Conservation (phyloP, 2,113 vertebrate species). For the Echinops telfairi region DNA sequence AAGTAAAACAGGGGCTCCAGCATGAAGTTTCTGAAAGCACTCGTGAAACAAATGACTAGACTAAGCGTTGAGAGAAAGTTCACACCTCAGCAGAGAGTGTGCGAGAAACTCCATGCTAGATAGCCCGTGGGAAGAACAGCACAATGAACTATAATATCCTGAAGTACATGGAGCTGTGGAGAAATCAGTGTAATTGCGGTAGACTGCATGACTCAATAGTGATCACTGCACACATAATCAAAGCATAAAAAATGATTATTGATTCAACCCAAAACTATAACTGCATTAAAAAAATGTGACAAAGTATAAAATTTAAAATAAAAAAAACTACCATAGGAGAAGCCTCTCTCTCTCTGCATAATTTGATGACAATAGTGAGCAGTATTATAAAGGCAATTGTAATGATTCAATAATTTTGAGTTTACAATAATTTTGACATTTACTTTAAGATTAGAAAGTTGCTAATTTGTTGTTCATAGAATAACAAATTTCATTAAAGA, state of each 20-base stretch:
- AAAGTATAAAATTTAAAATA: neutral
- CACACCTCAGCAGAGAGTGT: neutral
- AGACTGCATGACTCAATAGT: neutral
- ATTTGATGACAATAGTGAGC: neutral
- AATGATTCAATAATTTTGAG: neutral
- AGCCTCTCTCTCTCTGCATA: neutral
- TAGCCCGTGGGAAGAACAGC: neutral
- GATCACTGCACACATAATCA: neutral
- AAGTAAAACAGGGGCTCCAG: too few relatives aligned
- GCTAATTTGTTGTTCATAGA: neutral
- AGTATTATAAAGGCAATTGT: neutral
- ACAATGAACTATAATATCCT: neutral
- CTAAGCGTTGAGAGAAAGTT: constrained; percentile 12
- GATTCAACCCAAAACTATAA: neutral
- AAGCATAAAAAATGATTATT: neutral
- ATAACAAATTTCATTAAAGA: neutral
- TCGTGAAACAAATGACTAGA: neutral
- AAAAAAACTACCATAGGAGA: neutral
- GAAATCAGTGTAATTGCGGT: constrained; percentile 1
- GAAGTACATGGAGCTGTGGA: neutral
- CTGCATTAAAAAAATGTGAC: neutral
- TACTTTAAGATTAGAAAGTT: constrained; percentile 20
- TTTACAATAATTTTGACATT: constrained; percentile 18
- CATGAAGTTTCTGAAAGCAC: neutral
- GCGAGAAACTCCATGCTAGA: neutral